Evolutionary conservation across 2,113 vertebrate genomes (phyloP).

Genomic region (Ailurus styani): DNA sequence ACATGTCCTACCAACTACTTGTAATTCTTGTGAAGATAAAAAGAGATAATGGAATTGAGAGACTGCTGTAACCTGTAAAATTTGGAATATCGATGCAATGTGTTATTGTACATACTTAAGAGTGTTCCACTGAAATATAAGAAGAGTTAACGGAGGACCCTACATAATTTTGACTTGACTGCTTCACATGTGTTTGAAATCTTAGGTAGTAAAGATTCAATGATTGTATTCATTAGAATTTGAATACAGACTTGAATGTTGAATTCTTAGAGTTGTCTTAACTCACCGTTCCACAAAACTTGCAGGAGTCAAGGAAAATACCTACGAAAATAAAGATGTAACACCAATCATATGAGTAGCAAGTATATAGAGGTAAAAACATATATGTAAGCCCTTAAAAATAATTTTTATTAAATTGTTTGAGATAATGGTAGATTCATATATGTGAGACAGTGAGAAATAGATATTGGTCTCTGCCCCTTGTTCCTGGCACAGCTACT

Average conservation of each 20-base stretch:
- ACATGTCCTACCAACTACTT: background rate
- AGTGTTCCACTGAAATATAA: background rate
- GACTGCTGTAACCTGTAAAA: background rate
- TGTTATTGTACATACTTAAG: background rate
- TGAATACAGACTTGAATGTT: background rate
- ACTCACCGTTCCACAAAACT: background rate
- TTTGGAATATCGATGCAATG: background rate
- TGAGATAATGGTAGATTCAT: no score
- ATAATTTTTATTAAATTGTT: background rate
- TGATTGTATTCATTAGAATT: background rate
- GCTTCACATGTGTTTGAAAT: background rate
- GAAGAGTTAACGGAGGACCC: background rate
- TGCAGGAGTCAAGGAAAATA: background rate
- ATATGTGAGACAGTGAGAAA: no score
- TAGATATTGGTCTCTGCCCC: background rate
- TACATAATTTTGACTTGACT: background rate
- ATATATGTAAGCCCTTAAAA: background rate
- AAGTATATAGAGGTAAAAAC: background rate
- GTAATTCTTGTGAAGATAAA: background rate
- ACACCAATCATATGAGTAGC: background rate
- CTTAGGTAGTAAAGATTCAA: background rate
- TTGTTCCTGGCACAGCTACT: background rate
- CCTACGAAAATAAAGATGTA: background rate
- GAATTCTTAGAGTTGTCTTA: background rate
- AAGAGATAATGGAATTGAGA: background rate